Conservation (phyloP, 2,888 invertebrate species). For the Aleiodes testaceus region DNA sequence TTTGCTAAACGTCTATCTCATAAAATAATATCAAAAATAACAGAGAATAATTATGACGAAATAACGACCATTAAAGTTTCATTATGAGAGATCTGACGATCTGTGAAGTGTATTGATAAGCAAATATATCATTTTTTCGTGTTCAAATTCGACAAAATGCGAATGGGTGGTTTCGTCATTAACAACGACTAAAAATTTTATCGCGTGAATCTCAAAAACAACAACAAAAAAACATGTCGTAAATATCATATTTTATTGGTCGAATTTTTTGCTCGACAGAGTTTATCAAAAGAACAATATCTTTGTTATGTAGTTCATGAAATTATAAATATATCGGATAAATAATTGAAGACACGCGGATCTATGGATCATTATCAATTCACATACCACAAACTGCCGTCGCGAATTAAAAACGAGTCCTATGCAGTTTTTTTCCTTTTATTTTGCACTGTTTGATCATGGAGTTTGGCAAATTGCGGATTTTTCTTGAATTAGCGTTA, state of each 20-base stretch:
- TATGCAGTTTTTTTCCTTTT: not conserved
- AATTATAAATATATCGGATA: constrained; percentile 16
- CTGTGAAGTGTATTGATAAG: no score
- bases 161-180: no score
- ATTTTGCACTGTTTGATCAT: constrained; percentile 5
- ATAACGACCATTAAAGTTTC: not conserved
- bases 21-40: constrained; percentile 20
- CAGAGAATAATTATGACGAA: constrained; percentile 36
- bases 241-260: constrained; percentile 14
- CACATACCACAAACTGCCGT: constrained; percentile 17
- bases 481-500: not conserved
- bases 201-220: constrained; percentile 21
- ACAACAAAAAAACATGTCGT: no score
- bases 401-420: not conserved
- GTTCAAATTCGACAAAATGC: constrained; percentile 1
- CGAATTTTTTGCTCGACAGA: constrained; percentile 19
- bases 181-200: not conserved
- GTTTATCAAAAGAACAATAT: constrained; percentile 6
- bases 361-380: not conserved
- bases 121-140: not conserved
- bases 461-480: not conserved
- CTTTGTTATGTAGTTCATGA: constrained; percentile 5
- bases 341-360: constrained; percentile 15
- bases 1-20: constrained; percentile 76
- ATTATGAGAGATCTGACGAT: not conserved